phyloP scores from a whole-genome alignment of 2,888 invertebrate genomes.

The Vanessa cardui region DNA sequence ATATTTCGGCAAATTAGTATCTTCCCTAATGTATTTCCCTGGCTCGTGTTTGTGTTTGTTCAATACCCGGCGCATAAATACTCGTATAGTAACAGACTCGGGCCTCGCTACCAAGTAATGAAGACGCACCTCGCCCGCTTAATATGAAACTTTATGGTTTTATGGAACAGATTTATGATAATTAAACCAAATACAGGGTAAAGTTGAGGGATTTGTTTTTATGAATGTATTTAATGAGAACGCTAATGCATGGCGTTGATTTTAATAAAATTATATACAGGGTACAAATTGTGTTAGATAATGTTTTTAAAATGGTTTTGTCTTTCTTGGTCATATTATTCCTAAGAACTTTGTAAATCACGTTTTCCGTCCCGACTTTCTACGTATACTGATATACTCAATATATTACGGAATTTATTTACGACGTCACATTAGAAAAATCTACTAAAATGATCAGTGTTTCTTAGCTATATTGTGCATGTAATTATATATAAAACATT shows the following conservation, averaged over 20 bases:
- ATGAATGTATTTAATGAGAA: constrained; percentile 4
- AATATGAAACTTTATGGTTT: constrained; percentile 55
- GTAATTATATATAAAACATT: too few relatives aligned
- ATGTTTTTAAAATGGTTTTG: too few relatives aligned
- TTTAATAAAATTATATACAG: not conserved
- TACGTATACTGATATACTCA: too few relatives aligned
- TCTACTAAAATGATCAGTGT: too few relatives aligned
- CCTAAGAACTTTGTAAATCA: too few relatives aligned
- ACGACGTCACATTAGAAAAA: too few relatives aligned
- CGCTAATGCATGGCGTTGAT: not conserved
- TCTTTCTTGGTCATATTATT: too few relatives aligned
- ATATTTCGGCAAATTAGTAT: not conserved
- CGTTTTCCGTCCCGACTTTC: too few relatives aligned
- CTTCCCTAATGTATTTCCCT: not conserved
- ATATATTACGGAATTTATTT: too few relatives aligned
- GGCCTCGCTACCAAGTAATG: constrained; percentile 20
- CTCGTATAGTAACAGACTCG: not conserved
- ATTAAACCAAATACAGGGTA: constrained; percentile 52
- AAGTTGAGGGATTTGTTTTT: constrained; percentile 38
- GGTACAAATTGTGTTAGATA: too few relatives aligned
- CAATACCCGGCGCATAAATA: not conserved
- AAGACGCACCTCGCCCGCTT: constrained; percentile 45
- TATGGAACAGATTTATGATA: constrained; percentile 57
- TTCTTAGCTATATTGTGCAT: too few relatives aligned
- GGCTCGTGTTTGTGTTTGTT: constrained; percentile 6